Percentiles rank a stretch among this genome's conserved stretches.
phyloP scores from a whole-genome alignment of 1,140 invertebrate genomes.

The Drosophila burlai region DNA sequence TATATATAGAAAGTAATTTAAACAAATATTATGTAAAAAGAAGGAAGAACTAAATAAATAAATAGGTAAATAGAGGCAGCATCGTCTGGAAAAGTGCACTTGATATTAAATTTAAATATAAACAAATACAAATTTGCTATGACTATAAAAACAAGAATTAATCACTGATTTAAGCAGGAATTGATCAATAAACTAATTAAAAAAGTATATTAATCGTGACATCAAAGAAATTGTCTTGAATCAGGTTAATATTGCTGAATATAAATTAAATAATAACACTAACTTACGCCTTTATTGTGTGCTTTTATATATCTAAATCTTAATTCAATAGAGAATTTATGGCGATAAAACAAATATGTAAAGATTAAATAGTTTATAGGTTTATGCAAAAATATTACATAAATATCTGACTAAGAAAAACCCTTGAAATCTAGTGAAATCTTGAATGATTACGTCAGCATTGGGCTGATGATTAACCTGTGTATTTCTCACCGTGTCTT shows the following conservation, averaged over 20 bases:
- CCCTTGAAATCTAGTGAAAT: neutral
- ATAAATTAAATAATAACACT: neutral
- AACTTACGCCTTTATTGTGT: neutral
- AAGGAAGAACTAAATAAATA: no score
- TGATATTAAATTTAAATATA: neutral
- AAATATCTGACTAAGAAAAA: neutral
- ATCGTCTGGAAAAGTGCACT: neutral
- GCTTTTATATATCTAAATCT: neutral
- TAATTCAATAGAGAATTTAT: neutral
- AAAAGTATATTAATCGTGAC: neutral
- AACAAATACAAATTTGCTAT: neutral
- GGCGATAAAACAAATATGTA: neutral
- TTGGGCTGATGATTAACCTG: conserved; percentile 6
- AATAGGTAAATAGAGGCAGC: no score
- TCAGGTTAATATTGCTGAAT: neutral
- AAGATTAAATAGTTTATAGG: neutral
- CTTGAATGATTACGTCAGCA: neutral
- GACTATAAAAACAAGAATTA: neutral
- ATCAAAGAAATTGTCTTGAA: neutral
- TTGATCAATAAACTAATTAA: neutral
- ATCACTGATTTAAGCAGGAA: neutral
- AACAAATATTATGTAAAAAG: neutral
- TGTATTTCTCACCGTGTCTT: conserved; percentile 12
- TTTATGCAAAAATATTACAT: neutral
- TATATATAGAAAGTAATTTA: neutral